Conservation (phyloP, 2,888 invertebrate species). For the Ectobius pallidus region DNA sequence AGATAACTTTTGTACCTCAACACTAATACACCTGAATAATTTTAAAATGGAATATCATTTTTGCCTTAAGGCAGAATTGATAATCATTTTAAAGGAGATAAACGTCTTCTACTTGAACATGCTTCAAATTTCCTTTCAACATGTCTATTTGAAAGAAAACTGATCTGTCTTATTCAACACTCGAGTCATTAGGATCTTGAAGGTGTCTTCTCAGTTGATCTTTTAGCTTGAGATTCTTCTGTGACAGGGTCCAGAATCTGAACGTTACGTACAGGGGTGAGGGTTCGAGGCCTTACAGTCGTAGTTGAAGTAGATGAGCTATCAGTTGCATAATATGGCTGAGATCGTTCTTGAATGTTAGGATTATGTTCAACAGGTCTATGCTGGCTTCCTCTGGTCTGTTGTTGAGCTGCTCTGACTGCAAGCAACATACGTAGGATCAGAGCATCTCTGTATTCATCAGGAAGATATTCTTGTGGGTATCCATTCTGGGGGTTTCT, state of each 20-base stretch:
- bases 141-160: not conserved
- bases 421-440: conserved; percentile 40
- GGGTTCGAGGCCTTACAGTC: conserved; percentile 25
- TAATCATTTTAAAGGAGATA: no score
- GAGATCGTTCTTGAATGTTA: conserved; percentile 16
- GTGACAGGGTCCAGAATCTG: conserved; percentile 45
- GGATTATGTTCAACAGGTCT: not conserved
- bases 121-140: not conserved
- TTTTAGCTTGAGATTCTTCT: conserved; percentile 38
- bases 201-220: conserved; percentile 30
- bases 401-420: conserved; percentile 36
- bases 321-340: not conserved
- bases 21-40: no score
- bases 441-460: conserved; percentile 40
- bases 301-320: conserved; percentile 22
- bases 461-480: conserved; percentile 34
- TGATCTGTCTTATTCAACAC: no score
- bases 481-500: conserved; percentile 11
- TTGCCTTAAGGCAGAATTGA: no score
- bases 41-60: no score
- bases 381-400: conserved; percentile 10
- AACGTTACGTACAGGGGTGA: conserved; percentile 45
- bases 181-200: not conserved
- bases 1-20: no score
- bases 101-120: no score